These are phyloP conservation scores for Grus americana DNA, from an alignment of 2,113 vertebrate genomes.

Conservation along the genomic window DNA sequence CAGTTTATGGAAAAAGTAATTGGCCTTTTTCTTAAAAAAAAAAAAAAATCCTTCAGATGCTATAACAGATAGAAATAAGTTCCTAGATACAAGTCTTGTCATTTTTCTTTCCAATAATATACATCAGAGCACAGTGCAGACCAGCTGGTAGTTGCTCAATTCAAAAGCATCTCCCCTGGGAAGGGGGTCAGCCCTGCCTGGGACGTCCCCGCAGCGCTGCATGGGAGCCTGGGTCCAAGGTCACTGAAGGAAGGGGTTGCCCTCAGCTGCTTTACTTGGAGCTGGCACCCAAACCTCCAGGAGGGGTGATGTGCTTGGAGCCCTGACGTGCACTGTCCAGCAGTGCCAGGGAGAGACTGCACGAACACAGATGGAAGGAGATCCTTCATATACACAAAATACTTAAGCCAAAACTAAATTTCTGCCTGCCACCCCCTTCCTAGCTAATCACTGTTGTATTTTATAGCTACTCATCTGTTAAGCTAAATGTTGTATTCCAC, in stretches of 20 bases:
- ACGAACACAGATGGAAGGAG: neutral
- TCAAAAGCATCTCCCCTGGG: neutral
- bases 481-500: neutral
- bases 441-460: neutral
- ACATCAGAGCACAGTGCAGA: neutral
- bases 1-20: neutral
- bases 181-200: neutral
- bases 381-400: neutral
- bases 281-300: accelerated
- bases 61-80: neutral
- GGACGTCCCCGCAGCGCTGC: accelerated
- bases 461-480: neutral
- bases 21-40: neutral
- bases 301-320: accelerated
- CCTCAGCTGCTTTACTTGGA: accelerated
- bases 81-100: neutral
- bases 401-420: neutral
- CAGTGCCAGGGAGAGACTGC: too few relatives aligned
- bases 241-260: neutral
- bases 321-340: neutral
- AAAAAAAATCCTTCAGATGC: neutral
- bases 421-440: neutral
- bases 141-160: neutral
- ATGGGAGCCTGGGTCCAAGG: neutral
- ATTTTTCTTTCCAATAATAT: neutral